phyloP scores from a whole-genome alignment of 64 coral and sea anemone species.

The Exaiptasia diaphana region DNA sequence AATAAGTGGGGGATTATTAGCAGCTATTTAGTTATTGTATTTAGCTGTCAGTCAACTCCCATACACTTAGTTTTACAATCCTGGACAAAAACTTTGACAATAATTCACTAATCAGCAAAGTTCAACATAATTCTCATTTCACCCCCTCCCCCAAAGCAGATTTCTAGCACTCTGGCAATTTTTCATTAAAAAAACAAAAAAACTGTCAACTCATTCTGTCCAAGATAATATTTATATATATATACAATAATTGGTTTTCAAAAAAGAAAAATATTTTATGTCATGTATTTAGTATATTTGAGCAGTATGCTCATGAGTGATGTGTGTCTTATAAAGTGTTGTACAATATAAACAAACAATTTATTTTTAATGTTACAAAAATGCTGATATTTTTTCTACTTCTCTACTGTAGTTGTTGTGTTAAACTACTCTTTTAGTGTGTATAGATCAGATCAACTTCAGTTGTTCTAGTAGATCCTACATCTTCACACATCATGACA shows the following conservation, averaged over 20 bases:
- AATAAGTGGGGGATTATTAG: constrained; percentile 1
- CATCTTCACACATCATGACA: too few relatives aligned
- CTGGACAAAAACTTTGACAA: neutral
- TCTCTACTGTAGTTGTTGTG: too few relatives aligned
- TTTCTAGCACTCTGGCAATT: neutral
- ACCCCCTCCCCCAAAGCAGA: neutral
- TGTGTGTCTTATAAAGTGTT: too few relatives aligned
- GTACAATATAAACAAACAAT: too few relatives aligned
- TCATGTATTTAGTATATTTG: too few relatives aligned
- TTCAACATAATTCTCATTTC: neutral
- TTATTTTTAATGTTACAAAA: too few relatives aligned
- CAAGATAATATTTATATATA: neutral
- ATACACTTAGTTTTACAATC: neutral
- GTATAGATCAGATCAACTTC: too few relatives aligned
- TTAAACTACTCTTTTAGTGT: too few relatives aligned
- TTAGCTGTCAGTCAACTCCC: constrained; percentile 26
- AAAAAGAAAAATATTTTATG: too few relatives aligned
- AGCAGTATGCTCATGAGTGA: too few relatives aligned
- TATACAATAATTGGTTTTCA: neutral
- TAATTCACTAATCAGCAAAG: neutral
- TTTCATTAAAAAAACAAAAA: neutral
- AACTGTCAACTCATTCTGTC: neutral
- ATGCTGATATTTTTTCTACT: too few relatives aligned
- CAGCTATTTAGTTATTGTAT: neutral
- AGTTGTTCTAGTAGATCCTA: too few relatives aligned